A percentile compares a stretch with the other conserved stretches of the same genome.
These are phyloP conservation scores for Stichodactyla mertensii DNA, from an alignment of 64 coral and sea anemone genomes.

Conservation along the genomic window DNA sequence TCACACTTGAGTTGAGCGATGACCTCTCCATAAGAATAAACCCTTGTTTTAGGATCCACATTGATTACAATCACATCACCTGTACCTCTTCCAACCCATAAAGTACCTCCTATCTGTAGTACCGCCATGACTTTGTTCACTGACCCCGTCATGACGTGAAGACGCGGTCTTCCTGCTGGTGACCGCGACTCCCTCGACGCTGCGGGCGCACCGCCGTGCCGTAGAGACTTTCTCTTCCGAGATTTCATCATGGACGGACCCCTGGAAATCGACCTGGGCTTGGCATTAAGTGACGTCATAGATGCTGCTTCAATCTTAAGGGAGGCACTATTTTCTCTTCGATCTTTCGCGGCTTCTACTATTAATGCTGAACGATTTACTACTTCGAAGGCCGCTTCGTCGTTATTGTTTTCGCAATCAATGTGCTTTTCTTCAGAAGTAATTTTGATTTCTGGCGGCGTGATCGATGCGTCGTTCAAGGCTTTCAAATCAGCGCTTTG, in stretches of 20 bases:
- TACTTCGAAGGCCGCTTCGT: conserved; percentile 30
- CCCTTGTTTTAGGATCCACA: conserved; percentile 42
- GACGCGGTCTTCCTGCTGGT: conserved; percentile 11
- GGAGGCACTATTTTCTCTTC: background rate
- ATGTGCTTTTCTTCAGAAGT: background rate
- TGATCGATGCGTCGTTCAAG: background rate
- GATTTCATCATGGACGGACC: conserved; percentile 50
- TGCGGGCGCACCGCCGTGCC: background rate
- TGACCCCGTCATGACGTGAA: conserved; percentile 40
- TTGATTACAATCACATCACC: conserved; percentile 78
- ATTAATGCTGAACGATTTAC: conserved; percentile 17
- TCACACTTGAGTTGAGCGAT: conserved; percentile 68
- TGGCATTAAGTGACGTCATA: conserved; percentile 23
- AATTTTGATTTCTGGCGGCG: background rate
- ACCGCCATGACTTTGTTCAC: conserved; percentile 53
- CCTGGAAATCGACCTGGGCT: conserved; percentile 4
- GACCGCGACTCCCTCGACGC: background rate
- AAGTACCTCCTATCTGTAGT: conserved; percentile 39
- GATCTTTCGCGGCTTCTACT: conserved; percentile 1
- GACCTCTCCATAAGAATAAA: conserved; percentile 52
- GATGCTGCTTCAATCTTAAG: background rate
- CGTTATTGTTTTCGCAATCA: background rate
- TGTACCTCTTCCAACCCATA: conserved; percentile 70
- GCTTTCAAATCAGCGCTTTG: background rate
- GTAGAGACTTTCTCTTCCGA: conserved; percentile 29